phyloP scores from a whole-genome alignment of 2,797 vertebrate species.

The Acrocephalus scirpaceus region DNA sequence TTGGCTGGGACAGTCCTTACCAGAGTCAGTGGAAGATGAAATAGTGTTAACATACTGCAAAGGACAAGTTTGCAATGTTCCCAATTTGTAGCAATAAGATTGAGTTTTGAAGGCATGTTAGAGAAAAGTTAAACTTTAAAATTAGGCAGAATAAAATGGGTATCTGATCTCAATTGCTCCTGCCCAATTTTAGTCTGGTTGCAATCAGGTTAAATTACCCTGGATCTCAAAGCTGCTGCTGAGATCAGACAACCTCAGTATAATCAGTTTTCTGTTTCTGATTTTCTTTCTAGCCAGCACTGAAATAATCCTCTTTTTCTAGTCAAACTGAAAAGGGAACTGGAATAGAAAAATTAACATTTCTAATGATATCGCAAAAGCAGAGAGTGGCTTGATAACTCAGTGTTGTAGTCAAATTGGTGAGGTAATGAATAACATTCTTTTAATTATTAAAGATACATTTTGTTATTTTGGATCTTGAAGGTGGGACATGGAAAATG shows the following conservation, averaged over 20 bases:
- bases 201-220: slow-evolving; percentile 10
- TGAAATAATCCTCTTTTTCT: slow-evolving; percentile 40
- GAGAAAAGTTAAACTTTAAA: background rate
- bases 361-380: background rate
- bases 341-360: slow-evolving; percentile 33
- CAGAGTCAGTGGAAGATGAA: background rate
- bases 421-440: slow-evolving; percentile 64
- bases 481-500: slow-evolving; percentile 10
- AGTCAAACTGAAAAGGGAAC: background rate
- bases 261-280: slow-evolving; percentile 29
- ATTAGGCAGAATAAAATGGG: background rate
- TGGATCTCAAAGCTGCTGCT: slow-evolving; percentile 13
- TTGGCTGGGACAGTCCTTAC: background rate
- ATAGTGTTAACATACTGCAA: background rate
- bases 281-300: background rate
- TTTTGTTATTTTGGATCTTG: slow-evolving; percentile 74
- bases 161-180: background rate
- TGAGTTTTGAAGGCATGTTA: background rate
- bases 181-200: background rate
- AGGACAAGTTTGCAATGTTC: background rate
- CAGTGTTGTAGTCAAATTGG: slow-evolving; percentile 43
- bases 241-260: slow-evolving; percentile 1
- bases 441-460: slow-evolving; percentile 76
- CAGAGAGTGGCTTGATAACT: slow-evolving; percentile 42
- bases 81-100: background rate